Percentiles rank a stretch among this genome's conserved stretches.
Conservation (phyloP, 2,797 vertebrate genomes). For the Schizothorax lantsangensis region DNA sequence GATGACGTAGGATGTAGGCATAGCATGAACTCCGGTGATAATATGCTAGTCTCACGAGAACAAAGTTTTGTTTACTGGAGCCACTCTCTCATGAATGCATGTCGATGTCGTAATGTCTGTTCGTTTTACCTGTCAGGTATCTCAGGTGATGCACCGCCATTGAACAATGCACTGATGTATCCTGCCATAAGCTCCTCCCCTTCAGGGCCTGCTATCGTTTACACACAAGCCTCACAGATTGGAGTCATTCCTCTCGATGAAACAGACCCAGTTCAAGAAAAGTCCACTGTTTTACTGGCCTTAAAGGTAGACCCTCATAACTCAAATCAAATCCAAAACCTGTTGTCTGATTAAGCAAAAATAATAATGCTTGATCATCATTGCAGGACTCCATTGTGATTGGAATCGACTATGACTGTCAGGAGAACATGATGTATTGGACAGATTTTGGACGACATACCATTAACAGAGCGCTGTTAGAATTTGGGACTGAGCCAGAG, state of each 20-base stretch:
- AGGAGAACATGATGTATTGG: conserved; percentile 94
- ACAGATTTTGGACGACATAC: conserved; percentile 92
- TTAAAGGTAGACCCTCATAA: conserved; percentile 74
- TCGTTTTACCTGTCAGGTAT: conserved; percentile 69
- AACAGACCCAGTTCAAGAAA: conserved; percentile 76
- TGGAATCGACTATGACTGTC: conserved; percentile 90
- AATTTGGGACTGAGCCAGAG: conserved; percentile 84
- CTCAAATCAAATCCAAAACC: neutral
- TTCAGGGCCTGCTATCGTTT: conserved; percentile 78
- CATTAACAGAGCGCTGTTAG: conserved; percentile 86
- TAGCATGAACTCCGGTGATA: too few species aligned
- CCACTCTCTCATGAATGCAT: neutral
- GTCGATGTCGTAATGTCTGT: neutral
- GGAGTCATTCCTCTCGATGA: conserved; percentile 81
- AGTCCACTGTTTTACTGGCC: conserved; percentile 77
- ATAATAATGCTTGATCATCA: neutral
- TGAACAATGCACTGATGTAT: conserved; percentile 64
- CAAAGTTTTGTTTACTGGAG: too few species aligned
- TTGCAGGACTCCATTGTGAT: conserved; percentile 78
- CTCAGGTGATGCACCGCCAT: conserved; percentile 71
- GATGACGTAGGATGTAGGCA: too few species aligned
- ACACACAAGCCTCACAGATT: conserved; percentile 83
- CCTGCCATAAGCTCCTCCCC: conserved; percentile 69
- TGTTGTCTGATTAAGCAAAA: neutral
- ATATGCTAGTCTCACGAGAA: too few species aligned